Percentiles rank a stretch among this genome's conserved stretches.
Conservation (phyloP, 1,140 invertebrate species). For the Bradysia coprophila region DNA sequence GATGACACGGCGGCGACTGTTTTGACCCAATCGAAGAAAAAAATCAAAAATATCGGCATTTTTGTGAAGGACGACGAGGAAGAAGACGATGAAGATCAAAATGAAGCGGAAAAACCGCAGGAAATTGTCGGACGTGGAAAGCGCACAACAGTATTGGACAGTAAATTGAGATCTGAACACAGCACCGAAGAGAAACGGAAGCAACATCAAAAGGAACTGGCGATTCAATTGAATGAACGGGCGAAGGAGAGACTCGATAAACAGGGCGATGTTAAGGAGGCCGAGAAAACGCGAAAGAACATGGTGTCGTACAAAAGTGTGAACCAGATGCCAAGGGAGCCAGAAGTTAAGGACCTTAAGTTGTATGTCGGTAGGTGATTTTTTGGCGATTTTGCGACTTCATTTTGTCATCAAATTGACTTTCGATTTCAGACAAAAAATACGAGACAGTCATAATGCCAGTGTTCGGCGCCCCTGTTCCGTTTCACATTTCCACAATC, state of each 20-base stretch:
- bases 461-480: conserved; percentile 86
- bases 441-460: conserved; percentile 96
- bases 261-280: conserved; percentile 65
- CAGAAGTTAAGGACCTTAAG: conserved; percentile 85
- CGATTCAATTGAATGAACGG: conserved; percentile 74
- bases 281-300: conserved; percentile 82
- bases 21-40: conserved; percentile 86
- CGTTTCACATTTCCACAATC: conserved; percentile 97
- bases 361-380: conserved; percentile 85
- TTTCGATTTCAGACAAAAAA: conserved; percentile 66
- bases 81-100: conserved; percentile 51
- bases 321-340: conserved; percentile 81
- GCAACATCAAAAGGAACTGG: conserved; percentile 91
- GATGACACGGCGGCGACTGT: conserved; percentile 67
- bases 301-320: conserved; percentile 89
- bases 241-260: conserved; percentile 82
- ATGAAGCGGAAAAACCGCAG: conserved; percentile 35
- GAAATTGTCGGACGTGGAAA: conserved; percentile 62
- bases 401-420: not conserved
- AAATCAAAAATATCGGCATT: conserved; percentile 91
- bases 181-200: conserved; percentile 95
- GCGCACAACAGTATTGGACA: conserved; percentile 85
- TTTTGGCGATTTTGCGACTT: not conserved
- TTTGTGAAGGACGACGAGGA: conserved; percentile 89
- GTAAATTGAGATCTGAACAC: conserved; percentile 86